Evolutionary conservation across 2,797 vertebrate genomes (phyloP).

Genomic region (Tragopan temminckii): DNA sequence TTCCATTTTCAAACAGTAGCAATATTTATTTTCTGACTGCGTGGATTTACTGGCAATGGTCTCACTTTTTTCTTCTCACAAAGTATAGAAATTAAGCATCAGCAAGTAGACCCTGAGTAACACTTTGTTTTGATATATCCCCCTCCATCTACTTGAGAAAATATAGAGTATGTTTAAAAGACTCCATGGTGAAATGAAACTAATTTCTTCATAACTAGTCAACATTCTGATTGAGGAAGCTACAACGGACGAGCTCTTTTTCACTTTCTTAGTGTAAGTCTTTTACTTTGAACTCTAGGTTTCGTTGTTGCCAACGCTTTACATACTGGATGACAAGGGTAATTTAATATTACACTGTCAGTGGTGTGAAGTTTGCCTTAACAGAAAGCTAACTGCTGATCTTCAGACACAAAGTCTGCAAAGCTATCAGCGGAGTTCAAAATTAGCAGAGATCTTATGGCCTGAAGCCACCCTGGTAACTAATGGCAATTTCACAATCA

Average conservation of each 20-base stretch:
- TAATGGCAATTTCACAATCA: conserved; percentile 71
- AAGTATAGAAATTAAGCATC: neutral
- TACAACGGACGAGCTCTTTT: neutral
- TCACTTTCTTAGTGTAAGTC: neutral
- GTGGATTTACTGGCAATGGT: neutral
- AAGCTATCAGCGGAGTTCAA: conserved; percentile 62
- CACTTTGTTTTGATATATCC: neutral
- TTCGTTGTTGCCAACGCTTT: conserved; percentile 29
- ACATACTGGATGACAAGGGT: conserved; percentile 21
- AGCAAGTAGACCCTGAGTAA: neutral
- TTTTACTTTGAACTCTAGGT: conserved; percentile 25
- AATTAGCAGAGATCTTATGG: conserved; percentile 57
- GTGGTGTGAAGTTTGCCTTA: conserved; percentile 48
- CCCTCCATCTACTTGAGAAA: neutral
- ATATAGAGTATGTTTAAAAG: neutral
- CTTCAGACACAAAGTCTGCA: conserved; percentile 47
- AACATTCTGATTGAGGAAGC: neutral
- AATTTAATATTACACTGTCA: conserved; percentile 37
- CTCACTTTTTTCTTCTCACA: neutral
- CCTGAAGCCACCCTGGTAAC: conserved; percentile 32
- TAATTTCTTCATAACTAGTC: neutral
- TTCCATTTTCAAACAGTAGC: neutral
- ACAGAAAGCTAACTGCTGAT: conserved; percentile 64
- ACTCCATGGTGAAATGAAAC: neutral
- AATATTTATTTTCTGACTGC: neutral